phyloP scores from a whole-genome alignment of 2,797 vertebrate genomes.

The Bothrops alternatus region DNA sequence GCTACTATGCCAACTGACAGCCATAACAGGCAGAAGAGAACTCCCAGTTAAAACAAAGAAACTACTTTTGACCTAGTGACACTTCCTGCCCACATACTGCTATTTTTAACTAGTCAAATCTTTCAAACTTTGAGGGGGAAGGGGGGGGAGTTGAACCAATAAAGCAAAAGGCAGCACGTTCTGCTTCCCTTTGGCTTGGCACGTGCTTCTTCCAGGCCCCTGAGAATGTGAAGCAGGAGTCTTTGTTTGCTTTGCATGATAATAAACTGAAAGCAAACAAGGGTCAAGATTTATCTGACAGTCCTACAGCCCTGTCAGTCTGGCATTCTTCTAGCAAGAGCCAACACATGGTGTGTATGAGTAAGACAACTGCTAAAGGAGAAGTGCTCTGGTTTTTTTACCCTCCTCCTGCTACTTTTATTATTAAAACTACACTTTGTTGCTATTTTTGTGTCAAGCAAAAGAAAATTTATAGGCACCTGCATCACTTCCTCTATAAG shows the following conservation, averaged over 20 bases:
- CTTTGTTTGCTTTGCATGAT: slow-evolving; percentile 25
- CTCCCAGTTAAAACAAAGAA: not conserved
- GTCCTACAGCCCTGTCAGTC: not conserved
- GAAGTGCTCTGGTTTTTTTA: not conserved
- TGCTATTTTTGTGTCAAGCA: not conserved
- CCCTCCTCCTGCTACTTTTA: not conserved
- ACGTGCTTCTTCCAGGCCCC: not conserved
- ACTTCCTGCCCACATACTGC: not conserved
- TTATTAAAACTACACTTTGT: not conserved
- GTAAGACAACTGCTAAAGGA: not conserved
- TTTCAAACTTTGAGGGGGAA: not conserved
- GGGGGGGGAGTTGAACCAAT: too few species aligned
- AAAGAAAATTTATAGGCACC: not conserved
- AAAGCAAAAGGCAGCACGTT: too few species aligned
- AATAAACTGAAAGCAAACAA: slow-evolving; percentile 26
- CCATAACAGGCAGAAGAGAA: not conserved
- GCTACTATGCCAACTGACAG: not conserved
- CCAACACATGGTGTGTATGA: not conserved
- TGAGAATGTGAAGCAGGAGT: not conserved
- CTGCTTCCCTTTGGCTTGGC: not conserved
- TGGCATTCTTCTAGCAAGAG: not conserved
- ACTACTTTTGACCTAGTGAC: not conserved
- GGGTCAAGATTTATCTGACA: slow-evolving; percentile 17
- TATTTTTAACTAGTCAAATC: not conserved
- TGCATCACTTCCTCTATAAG: not conserved